These are phyloP conservation scores for Drosophila meridionalis DNA, from an alignment of 2,888 invertebrate species.

Conservation along the genomic window DNA sequence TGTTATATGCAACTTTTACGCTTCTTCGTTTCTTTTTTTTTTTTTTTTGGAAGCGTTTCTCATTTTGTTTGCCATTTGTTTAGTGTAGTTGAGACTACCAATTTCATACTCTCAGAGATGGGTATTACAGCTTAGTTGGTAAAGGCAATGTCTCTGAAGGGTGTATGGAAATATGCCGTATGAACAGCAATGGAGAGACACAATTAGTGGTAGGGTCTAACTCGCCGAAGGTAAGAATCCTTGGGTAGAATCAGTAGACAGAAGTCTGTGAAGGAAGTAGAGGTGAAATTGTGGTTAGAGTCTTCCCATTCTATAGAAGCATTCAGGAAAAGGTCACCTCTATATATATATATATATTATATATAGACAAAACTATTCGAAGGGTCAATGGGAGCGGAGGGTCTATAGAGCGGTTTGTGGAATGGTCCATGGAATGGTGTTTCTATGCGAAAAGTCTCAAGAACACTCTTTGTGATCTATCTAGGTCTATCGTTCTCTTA, in stretches of 20 bases:
- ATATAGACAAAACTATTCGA: background rate
- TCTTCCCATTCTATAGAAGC: background rate
- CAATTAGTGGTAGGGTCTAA: background rate
- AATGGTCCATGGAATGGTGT: no score
- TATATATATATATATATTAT: no score
- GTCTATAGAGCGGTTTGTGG: background rate
- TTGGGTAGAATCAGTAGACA: no score
- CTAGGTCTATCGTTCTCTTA: no score
- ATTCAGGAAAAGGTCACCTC: no score
- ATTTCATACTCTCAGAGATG: conserved; percentile 6
- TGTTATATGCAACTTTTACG: conserved; percentile 36
- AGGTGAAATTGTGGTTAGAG: background rate
- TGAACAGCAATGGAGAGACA: background rate
- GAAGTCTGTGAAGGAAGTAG: no score
- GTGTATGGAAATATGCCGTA: background rate
- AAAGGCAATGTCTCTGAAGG: background rate
- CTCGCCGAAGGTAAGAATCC: no score
- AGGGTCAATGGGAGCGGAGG: background rate
- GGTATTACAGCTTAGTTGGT: background rate
- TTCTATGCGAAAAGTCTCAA: no score
- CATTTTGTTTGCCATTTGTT: conserved; percentile 34
- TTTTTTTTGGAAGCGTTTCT: conserved; percentile 6
- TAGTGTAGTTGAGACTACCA: conserved; percentile 12
- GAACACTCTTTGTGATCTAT: no score
- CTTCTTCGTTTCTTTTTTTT: background rate